Evolutionary conservation across 2,888 invertebrate genomes (phyloP).

Genomic region (Parnassius orleans): DNA sequence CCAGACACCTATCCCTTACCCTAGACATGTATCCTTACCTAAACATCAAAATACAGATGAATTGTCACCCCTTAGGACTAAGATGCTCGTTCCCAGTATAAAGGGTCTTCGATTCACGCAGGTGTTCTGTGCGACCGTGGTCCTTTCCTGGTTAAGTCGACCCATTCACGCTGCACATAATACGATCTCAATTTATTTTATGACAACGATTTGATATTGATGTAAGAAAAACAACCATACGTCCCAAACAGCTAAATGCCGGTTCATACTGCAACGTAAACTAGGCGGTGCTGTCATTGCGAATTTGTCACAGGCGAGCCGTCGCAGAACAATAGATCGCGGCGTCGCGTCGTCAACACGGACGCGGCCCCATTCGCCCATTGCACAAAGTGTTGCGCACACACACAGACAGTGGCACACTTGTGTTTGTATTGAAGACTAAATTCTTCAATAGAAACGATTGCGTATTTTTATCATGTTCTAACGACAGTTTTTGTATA

Average conservation of each 20-base stretch:
- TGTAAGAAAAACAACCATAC: neutral
- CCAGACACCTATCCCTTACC: too few species aligned
- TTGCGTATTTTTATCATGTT: too few species aligned
- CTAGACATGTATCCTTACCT: too few species aligned
- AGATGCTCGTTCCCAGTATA: too few species aligned
- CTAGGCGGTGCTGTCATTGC: neutral
- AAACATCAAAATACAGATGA: too few species aligned
- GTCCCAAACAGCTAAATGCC: neutral
- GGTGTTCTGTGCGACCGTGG: too few species aligned
- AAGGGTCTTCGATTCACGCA: too few species aligned
- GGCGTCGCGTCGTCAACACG: neutral
- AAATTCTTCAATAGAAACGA: neutral
- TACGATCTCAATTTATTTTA: too few species aligned
- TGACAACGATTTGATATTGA: neutral
- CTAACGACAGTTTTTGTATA: too few species aligned
- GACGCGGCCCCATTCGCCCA: neutral
- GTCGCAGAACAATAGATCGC: conserved; percentile 5
- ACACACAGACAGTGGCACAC: neutral
- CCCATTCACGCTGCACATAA: too few species aligned
- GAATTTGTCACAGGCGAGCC: conserved; percentile 14
- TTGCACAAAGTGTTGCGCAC: neutral
- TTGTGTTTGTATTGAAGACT: neutral
- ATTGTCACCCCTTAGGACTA: too few species aligned
- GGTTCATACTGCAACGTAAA: neutral
- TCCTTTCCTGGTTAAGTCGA: too few species aligned